Percentiles rank a stretch among this genome's conserved stretches.
Evolutionary conservation across 2,888 invertebrate species (phyloP).

Genomic region (Aquatica leii): DNA sequence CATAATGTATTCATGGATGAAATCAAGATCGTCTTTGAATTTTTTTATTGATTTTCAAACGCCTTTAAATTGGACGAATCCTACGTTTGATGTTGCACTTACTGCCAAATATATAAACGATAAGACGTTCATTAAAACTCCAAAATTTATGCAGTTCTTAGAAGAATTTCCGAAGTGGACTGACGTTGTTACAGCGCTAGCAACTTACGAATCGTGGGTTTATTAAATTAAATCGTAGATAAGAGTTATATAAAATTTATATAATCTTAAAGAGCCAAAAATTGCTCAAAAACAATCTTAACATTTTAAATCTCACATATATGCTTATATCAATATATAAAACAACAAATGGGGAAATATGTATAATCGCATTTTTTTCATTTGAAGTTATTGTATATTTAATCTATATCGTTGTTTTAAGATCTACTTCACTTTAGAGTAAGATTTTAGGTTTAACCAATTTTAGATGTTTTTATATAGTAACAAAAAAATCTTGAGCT

Average conservation of each 20-base stretch:
- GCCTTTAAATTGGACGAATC: constrained; percentile 45
- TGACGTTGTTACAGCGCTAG: constrained; percentile 13
- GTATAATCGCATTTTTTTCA: no score
- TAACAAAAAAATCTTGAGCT: no score
- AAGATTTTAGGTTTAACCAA: no score
- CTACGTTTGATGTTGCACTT: constrained; percentile 58
- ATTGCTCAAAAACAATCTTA: constrained; percentile 9
- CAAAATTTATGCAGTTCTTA: constrained; percentile 58
- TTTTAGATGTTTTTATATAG: no score
- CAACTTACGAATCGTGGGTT: constrained; percentile 27
- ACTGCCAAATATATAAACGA: constrained; percentile 62
- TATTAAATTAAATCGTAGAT: constrained; percentile 13
- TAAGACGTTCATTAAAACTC: constrained; percentile 56
- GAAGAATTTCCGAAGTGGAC: constrained; percentile 28
- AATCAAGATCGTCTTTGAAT: constrained; percentile 44
- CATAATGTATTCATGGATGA: constrained; percentile 50
- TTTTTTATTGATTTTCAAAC: constrained; percentile 51
- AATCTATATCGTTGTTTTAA: no score
- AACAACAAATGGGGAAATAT: no score
- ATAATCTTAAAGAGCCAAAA: constrained; percentile 1
- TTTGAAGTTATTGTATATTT: no score
- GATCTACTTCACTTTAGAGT: no score
- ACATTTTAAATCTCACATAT: background rate
- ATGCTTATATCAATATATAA: no score
- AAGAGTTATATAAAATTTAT: background rate